Evolutionary conservation across 2,888 invertebrate species (phyloP), one percentile per base, ranked within the genome.

Genomic region (Drosophila kuntzei): DNA sequence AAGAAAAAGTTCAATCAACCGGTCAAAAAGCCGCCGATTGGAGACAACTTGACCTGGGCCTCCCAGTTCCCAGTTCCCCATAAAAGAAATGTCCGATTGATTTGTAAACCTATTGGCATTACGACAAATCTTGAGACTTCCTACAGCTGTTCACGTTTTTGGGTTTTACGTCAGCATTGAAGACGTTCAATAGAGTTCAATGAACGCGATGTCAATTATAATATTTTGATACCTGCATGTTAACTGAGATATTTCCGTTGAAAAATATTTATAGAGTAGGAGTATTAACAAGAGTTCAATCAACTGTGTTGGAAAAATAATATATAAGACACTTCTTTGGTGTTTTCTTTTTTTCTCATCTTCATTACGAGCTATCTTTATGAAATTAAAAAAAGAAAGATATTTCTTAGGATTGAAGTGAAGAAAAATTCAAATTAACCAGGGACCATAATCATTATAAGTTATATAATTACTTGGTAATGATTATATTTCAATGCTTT

Each of bases 1-100:
- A 14, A 18, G 16, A 39, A 63, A 25, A 66, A 81, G 84, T 84
- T 84, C 84, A 84, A 87, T 84, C 84, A 87, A 84, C 81, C 74
- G 70, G 61, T 16, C 66, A 73, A 51, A 51, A 76, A 64, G 47
- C n/a, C 58, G 41, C 44, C 44, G 63, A 47, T 47, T 51, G 46
- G 44, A 58, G 54, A 63, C 63, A 53, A 68, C 71, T 76, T 64
- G 53, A 73, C 71, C 72, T 51, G 50, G 41, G 53, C 14, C 18
- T 43, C 32, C 41, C 27, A 44, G 29, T 39, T 39, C 16, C 36
- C 16, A 3, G 9, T 27, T 8, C 11, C 22, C 32, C 8, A 11
- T 41, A n/a, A 41, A 11, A 25, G 27, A 34, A 11, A 12, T 32
- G 14, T 43, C 49, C 70, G 46, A 83, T 86, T 83, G 86, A 83